These are phyloP conservation scores for Sphaerophoria taeniata DNA, from an alignment of 2,888 invertebrate species.

Conservation along the genomic window DNA sequence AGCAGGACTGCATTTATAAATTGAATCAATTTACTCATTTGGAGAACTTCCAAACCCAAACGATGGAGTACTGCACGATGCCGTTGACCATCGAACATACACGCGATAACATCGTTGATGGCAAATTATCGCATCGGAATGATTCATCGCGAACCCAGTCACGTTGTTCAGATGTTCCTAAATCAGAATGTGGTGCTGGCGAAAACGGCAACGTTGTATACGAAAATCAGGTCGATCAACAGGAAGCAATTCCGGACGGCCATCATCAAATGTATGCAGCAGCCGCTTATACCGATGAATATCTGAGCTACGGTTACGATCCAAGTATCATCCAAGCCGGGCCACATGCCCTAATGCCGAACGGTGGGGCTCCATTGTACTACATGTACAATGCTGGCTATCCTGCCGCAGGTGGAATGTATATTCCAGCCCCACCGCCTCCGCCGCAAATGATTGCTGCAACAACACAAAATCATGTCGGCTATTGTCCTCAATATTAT, in stretches of 20 bases:
- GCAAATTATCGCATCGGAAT: constrained; percentile 52
- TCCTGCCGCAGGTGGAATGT: constrained; percentile 68
- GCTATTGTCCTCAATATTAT: constrained; percentile 63
- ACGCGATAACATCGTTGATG: constrained; percentile 62
- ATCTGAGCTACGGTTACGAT: constrained; percentile 75
- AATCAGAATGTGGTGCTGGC: constrained; percentile 25
- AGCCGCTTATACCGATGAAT: constrained; percentile 75
- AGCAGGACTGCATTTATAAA: constrained; percentile 75
- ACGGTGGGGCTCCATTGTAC: constrained; percentile 66
- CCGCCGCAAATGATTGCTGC: constrained; percentile 52
- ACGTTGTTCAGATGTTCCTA: constrained; percentile 54
- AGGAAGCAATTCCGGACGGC: constrained; percentile 68
- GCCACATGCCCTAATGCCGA: constrained; percentile 73
- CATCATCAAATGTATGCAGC: constrained; percentile 74
- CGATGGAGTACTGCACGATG: constrained; percentile 77
- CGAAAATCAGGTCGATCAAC: constrained; percentile 19
- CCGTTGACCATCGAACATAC: constrained; percentile 77
- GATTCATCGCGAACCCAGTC: constrained; percentile 59
- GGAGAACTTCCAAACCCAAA: constrained; percentile 77
- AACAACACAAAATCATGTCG: constrained; percentile 40
- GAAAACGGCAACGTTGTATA: constrained; percentile 17
- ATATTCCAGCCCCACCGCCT: constrained; percentile 69
- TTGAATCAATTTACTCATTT: constrained; percentile 77
- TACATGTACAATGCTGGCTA: constrained; percentile 73
- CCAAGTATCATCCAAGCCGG: constrained; percentile 69